Base-by-base conservation (phyloP, 2,888 invertebrate species). In the Coenonympha arcania region DNA sequence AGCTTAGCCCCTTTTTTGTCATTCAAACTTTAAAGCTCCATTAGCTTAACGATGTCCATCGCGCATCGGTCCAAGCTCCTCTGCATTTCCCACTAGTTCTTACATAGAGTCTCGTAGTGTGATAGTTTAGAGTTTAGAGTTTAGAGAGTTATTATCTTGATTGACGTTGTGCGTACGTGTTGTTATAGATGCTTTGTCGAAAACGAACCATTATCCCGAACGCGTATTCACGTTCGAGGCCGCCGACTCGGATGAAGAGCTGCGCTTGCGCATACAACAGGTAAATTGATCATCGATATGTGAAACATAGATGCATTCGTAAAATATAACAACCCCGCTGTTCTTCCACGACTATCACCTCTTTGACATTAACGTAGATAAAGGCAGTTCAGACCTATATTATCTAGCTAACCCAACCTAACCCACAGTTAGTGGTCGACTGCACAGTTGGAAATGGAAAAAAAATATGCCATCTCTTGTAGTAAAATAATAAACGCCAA, bases 111-210 rank as follows among this genome's bases (percentile, higher is more conserved):
- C 22, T 22, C 13, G 18, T 44, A 51, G 42, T 43, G 8, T 48
- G 56, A 50, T 56, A 61, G 61, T 53, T 57, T 28, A 56, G 16
- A 43, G 61, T 53, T 57, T 28, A 56, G 16, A 43, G 39, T 47
- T 51, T 55, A 55, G 48, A 37, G 36, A 52, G 22, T 50, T 59
- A 48, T 55, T 53, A 61, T 60, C 63, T 61, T 60, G 56, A 68
- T 66, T 81, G 76, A 81, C 72, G 77, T 79, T 79, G 74, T 79
- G 65, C 75, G 76, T 82, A 74, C 76, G 73, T 86, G 84, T 83
- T 83, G 82, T 86, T 86, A 73, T 86, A 86, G 86, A 86, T 86
- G 80, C 85, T 85, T 86, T 86, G 81, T 84, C 85, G 79, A 84
- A 86, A 84, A 75, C 82, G 77, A 85, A 75, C 73, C 79, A 81